A percentile compares a stretch with the other conserved stretches of the same genome.
phyloP scores from a whole-genome alignment of 2,797 vertebrate species.

The Galagoides demidoff region DNA sequence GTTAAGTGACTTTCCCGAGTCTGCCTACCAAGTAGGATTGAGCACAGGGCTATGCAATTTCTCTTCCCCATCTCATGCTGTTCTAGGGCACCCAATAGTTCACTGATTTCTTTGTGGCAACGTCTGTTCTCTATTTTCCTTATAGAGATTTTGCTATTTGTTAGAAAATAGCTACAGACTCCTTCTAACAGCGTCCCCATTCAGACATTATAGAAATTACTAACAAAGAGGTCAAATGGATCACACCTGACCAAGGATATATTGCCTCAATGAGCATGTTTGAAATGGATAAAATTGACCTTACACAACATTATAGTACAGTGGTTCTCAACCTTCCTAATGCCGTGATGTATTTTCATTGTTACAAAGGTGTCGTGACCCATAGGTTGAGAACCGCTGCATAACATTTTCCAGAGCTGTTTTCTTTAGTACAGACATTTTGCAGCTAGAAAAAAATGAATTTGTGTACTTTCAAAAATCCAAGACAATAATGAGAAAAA shows the following conservation, averaged over 20 bases:
- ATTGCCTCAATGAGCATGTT: background rate
- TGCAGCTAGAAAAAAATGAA: constrained; percentile 34
- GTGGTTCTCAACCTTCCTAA: no score
- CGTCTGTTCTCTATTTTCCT: background rate
- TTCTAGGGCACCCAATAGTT: rapidly evolving
- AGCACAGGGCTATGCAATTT: background rate
- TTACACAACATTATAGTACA: background rate
- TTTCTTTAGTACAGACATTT: constrained; percentile 26
- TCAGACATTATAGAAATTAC: constrained; percentile 5
- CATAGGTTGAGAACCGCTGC: no score
- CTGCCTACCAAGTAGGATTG: background rate
- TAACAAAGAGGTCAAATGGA: background rate
- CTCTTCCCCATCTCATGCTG: background rate
- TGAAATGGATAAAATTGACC: constrained; percentile 16
- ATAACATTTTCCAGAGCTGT: background rate
- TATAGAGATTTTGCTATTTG: background rate
- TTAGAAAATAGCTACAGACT: background rate
- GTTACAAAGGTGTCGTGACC: no score
- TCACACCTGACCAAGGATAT: background rate
- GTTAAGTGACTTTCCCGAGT: background rate
- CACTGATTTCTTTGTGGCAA: background rate
- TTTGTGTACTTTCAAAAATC: constrained; percentile 3
- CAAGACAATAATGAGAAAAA: constrained; percentile 53
- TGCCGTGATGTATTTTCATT: no score
- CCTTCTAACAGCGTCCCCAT: background rate